Evolutionary conservation across 2,888 invertebrate genomes (phyloP).

Genomic region (Endotricha flammealis): DNA sequence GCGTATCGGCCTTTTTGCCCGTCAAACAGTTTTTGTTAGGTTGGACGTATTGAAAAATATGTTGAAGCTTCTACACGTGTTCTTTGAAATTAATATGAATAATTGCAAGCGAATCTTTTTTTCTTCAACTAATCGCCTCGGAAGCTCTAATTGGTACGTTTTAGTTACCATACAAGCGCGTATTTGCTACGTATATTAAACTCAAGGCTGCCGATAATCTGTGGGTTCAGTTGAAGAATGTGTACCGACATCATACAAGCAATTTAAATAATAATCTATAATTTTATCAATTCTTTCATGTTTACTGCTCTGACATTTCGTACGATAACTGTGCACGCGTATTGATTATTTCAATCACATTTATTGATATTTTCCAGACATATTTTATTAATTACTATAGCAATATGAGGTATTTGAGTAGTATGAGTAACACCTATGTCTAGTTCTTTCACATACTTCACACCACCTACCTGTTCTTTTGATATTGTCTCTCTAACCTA

Average conservation of each 20-base stretch:
- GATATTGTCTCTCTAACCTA: too few relatives aligned
- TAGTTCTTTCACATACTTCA: too few relatives aligned
- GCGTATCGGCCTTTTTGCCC: slow-evolving; percentile 21
- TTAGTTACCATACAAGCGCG: not conserved
- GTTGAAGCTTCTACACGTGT: not conserved
- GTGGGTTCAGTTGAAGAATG: slow-evolving; percentile 1
- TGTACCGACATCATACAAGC: not conserved
- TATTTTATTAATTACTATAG: too few relatives aligned
- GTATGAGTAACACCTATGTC: too few relatives aligned
- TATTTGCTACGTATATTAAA: slow-evolving; percentile 9
- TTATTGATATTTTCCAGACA: too few relatives aligned
- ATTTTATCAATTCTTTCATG: not conserved
- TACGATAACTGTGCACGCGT: too few relatives aligned
- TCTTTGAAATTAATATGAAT: not conserved
- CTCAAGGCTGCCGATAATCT: slow-evolving; percentile 6
- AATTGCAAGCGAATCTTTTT: not conserved
- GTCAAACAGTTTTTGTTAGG: not conserved
- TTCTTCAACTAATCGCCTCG: slow-evolving; percentile 3
- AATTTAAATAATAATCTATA: not conserved
- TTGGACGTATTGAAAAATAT: not conserved
- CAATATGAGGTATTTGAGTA: too few relatives aligned
- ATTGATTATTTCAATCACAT: too few relatives aligned
- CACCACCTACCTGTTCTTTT: too few relatives aligned
- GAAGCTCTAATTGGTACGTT: slow-evolving; percentile 7
- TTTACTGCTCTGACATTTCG: too few relatives aligned